Evolutionary conservation across 2,888 invertebrate genomes (phyloP).

Genomic region (Lochmaea capreae): DNA sequence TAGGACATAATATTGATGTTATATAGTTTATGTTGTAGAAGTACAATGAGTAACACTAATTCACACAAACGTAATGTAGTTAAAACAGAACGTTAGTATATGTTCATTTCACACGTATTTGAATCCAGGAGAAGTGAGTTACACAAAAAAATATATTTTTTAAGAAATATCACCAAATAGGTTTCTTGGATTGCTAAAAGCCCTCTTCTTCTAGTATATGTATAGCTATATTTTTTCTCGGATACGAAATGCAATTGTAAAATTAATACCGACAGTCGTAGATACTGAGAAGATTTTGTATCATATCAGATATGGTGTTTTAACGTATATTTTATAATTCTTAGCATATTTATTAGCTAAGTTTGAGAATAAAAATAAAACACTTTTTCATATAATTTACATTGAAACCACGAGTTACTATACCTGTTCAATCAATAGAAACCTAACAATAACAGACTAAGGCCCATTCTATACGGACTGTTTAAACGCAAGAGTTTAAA

Average conservation of each 20-base stretch:
- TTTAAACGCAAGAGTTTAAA: too few species aligned
- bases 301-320: background rate
- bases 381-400: too few species aligned
- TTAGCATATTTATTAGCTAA: too few species aligned
- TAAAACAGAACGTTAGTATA: conserved; percentile 17
- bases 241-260: conserved; percentile 7
- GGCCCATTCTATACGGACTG: too few species aligned
- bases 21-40: conserved; percentile 36
- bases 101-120: conserved; percentile 29
- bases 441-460: too few species aligned
- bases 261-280: background rate
- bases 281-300: too few species aligned
- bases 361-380: too few species aligned
- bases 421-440: too few species aligned
- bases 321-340: background rate
- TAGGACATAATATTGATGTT: conserved; percentile 32
- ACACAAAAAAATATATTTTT: conserved; percentile 18
- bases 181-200: conserved; percentile 21
- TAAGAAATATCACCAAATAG: conserved; percentile 16
- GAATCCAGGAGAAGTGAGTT: conserved; percentile 18
- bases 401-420: too few species aligned
- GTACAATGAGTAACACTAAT: conserved; percentile 25
- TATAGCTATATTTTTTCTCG: conserved; percentile 10
- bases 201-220: conserved; percentile 2
- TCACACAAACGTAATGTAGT: conserved; percentile 26